These are phyloP conservation scores for Notarius quadriscutis DNA, from an alignment of 2,113 vertebrate species.

Conservation along the genomic window DNA sequence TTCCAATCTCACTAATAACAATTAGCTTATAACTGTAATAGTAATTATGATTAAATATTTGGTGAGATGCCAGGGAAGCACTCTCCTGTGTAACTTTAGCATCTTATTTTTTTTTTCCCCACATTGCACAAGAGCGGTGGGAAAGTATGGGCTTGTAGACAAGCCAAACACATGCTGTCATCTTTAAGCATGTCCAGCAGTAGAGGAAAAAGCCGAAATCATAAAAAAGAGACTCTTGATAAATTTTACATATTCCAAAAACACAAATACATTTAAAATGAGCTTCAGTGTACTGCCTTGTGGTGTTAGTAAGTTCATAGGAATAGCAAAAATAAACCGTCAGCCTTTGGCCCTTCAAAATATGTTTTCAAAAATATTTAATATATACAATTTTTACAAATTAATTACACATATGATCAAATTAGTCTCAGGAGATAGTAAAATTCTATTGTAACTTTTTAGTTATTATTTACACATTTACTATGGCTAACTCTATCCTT, in stretches of 20 bases:
- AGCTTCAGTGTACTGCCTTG: background rate
- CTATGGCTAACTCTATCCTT: background rate
- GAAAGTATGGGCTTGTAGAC: background rate
- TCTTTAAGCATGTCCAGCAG: background rate
- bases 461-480: background rate
- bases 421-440: background rate
- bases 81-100: constrained; percentile 57
- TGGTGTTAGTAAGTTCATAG: background rate
- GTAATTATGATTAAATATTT: constrained; percentile 77
- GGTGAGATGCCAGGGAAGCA: constrained; percentile 62
- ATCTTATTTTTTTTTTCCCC: constrained; percentile 55
- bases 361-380: background rate
- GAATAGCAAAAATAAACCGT: background rate
- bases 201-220: background rate
- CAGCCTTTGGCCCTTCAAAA: background rate
- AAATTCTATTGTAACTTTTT: background rate
- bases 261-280: background rate
- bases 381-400: background rate
- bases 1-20: constrained; percentile 72
- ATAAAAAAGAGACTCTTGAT: background rate
- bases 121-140: background rate
- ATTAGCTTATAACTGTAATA: constrained; percentile 73
- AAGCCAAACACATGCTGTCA: background rate
- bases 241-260: background rate
- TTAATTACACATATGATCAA: background rate